Conservation (phyloP, 2,888 invertebrate species). For the Napeogenes inachia region DNA sequence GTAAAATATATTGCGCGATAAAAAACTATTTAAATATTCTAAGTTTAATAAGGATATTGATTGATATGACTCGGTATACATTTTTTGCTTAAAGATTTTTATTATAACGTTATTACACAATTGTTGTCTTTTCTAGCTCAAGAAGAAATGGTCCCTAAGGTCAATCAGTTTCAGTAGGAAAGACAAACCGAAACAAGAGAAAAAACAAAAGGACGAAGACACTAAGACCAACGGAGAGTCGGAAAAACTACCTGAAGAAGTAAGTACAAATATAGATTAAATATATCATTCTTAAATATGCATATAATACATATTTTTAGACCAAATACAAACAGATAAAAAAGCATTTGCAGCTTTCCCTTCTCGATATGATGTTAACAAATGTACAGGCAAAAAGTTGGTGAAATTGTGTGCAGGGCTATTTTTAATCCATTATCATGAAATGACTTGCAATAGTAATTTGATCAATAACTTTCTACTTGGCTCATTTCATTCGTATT, state of each 20-base stretch:
- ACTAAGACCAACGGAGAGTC: conserved; percentile 77
- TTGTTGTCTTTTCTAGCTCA: conserved; percentile 64
- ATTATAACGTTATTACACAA: too few relatives aligned
- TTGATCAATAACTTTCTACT: conserved; percentile 50
- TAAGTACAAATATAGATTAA: conserved; percentile 48
- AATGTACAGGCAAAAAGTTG: background rate
- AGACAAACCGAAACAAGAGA: conserved; percentile 90
- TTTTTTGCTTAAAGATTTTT: too few relatives aligned
- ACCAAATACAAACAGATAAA: conserved; percentile 8
- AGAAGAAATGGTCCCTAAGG: conserved; percentile 94
- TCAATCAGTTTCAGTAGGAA: conserved; percentile 92
- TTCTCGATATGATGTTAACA: background rate
- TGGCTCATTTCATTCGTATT: conserved; percentile 43
- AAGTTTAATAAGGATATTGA: too few relatives aligned
- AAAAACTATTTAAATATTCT: too few relatives aligned
- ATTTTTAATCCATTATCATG: conserved; percentile 16
- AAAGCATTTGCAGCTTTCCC: conserved; percentile 1
- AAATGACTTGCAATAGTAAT: conserved; percentile 32
- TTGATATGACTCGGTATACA: too few relatives aligned
- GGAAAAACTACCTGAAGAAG: conserved; percentile 81
- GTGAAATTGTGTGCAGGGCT: conserved; percentile 20
- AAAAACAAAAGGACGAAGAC: conserved; percentile 79
- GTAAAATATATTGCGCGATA: too few relatives aligned
- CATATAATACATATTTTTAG: conserved; percentile 5
- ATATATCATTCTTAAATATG: too few relatives aligned